Conservation (phyloP, 2,888 invertebrate genomes). For the Aelia acuminata region DNA sequence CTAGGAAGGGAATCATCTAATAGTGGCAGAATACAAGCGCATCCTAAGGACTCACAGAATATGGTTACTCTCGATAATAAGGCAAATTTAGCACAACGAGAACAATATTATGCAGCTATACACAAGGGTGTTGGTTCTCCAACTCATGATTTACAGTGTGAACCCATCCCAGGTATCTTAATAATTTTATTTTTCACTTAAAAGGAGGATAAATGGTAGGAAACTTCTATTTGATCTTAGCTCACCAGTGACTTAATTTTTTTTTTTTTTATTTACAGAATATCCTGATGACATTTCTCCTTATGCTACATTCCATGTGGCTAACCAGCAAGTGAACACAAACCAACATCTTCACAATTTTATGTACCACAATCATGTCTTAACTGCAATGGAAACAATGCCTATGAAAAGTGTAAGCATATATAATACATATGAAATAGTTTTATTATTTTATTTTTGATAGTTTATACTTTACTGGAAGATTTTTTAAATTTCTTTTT, state of each 20-base stretch:
- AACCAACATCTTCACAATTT: constrained; percentile 67
- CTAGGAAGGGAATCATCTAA: constrained; percentile 31
- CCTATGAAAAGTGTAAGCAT: constrained; percentile 68
- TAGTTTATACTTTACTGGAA: no score
- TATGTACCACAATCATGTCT: constrained; percentile 67
- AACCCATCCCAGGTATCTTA: constrained; percentile 67
- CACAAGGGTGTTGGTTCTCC: constrained; percentile 67
- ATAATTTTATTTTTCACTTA: not conserved
- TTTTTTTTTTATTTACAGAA: constrained; percentile 66
- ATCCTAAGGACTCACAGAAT: constrained; percentile 64
- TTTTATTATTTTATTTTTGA: no score
- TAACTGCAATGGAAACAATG: constrained; percentile 68
- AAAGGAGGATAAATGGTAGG: not conserved
- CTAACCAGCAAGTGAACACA: constrained; percentile 66
- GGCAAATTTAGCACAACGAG: constrained; percentile 67
- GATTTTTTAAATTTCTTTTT: no score
- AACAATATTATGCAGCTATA: constrained; percentile 68
- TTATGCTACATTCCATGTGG: constrained; percentile 69
- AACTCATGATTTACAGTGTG: constrained; percentile 65
- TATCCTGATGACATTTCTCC: constrained; percentile 69
- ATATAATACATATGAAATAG: not conserved
- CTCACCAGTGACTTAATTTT: not conserved
- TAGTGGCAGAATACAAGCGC: constrained; percentile 45
- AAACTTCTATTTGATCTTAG: not conserved
- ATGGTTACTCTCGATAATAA: constrained; percentile 67